Percentiles rank a stretch among this genome's conserved stretches.
Conservation (phyloP, 1,140 invertebrate species). For the Sitobion miscanthi region DNA sequence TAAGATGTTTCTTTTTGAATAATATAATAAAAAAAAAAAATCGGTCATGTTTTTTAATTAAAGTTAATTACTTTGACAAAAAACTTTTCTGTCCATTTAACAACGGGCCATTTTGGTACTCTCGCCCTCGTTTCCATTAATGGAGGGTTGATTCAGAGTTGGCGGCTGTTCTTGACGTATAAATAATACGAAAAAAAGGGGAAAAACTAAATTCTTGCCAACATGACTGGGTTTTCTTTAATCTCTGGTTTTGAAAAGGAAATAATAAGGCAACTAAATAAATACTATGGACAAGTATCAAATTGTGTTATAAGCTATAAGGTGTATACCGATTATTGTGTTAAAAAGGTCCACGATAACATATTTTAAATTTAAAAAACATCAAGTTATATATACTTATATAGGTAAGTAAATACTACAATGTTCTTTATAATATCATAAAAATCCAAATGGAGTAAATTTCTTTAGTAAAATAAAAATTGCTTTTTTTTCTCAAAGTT, state of each 20-base stretch:
- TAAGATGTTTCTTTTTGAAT: slow-evolving; percentile 48
- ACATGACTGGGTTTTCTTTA: slow-evolving; percentile 47
- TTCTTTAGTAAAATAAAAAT: background rate
- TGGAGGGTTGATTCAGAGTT: slow-evolving; percentile 42
- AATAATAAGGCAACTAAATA: slow-evolving; percentile 41
- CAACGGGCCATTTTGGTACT: slow-evolving; percentile 25
- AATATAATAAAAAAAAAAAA: slow-evolving; percentile 48
- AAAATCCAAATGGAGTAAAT: background rate
- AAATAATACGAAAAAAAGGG: slow-evolving; percentile 51
- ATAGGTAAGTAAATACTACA: background rate
- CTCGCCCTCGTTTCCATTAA: slow-evolving; percentile 7
- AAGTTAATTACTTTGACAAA: slow-evolving; percentile 55
- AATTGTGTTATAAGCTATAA: background rate
- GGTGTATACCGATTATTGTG: background rate
- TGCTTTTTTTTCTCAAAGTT: background rate
- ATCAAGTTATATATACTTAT: background rate
- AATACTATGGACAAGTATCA: slow-evolving; percentile 17
- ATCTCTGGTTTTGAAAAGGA: slow-evolving; percentile 46
- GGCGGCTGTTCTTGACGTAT: slow-evolving; percentile 48
- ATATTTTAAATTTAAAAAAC: background rate
- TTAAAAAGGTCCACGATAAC: background rate
- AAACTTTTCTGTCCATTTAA: slow-evolving; percentile 53
- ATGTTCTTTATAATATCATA: background rate
- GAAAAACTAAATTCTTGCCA: slow-evolving; percentile 36
- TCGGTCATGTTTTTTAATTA: slow-evolving; percentile 53